Evolutionary conservation across 2,797 vertebrate genomes (phyloP).

Genomic region (Halcyon chelicuti): DNA sequence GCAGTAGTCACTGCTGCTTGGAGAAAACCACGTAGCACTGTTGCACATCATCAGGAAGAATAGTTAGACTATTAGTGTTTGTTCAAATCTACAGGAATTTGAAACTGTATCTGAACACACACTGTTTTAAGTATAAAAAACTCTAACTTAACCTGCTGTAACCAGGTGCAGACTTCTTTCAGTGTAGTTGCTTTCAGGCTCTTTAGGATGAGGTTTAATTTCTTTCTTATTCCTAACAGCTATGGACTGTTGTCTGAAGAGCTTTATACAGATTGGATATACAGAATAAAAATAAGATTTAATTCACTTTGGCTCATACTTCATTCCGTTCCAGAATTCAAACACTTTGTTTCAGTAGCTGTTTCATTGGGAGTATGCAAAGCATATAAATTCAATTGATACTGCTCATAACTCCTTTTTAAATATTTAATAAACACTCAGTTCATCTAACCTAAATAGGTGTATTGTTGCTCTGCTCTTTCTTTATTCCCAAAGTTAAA

Average conservation of each 20-base stretch:
- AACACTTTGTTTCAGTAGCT: background rate
- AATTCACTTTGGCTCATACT: background rate
- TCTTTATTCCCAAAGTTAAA: background rate
- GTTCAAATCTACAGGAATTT: background rate
- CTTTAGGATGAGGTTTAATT: background rate
- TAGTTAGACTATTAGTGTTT: background rate
- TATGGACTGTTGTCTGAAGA: background rate
- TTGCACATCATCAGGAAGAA: rapidly evolving
- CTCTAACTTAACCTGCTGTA: background rate
- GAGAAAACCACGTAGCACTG: background rate
- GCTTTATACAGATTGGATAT: background rate
- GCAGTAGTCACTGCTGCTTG: rapidly evolving
- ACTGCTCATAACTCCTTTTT: background rate
- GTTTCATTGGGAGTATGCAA: background rate
- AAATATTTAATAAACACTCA: background rate
- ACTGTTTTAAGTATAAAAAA: background rate
- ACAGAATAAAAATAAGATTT: constrained; percentile 9
- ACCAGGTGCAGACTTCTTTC: background rate
- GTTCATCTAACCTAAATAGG: background rate
- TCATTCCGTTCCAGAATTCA: background rate
- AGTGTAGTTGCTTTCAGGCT: background rate
- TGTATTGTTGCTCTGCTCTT: background rate
- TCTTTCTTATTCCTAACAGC: background rate
- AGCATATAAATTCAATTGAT: background rate
- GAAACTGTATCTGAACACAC: background rate